Base-by-base conservation (phyloP, 2,113 vertebrate species). In the Chroicocephalus ridibundus region DNA sequence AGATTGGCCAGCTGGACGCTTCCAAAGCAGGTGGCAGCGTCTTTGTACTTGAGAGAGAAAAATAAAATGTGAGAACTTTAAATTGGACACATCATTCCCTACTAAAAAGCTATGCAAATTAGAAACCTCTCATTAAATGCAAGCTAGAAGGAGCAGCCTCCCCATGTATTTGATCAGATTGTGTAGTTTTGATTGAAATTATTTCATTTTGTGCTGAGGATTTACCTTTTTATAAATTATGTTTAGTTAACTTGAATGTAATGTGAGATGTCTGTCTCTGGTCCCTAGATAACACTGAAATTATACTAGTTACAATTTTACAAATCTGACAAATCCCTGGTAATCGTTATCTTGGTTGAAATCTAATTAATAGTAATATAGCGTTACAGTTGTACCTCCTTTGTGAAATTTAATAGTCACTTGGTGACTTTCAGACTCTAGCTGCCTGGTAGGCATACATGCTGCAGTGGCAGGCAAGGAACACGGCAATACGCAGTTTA, bases 361-460 rank as follows among this genome's bases (percentile, higher is more conserved):
- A 96, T 74, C 81, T 92, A 96, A 91, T 96, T 96, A 97, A 96
- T 94, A 90, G 65, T 71, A 72, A 57, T 77, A 55, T 93, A 96
- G 84, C 3, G 5, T 94, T 97, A 84, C 94, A 90, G 14, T 79
- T 2, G 0, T 47, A n/a, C 68, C 58, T 86, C 76, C 61, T 47
- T 49, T 86, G 61, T 7, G 69, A 66, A 93, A 90, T 82, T 84
- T 62, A 77, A 91, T 58, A 89, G 72, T 94, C 88, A 75, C 69
- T 94, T 55, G 49, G 52, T 96, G 82, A 55, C 52, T 94, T 90
- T 86, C 66, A 88, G 46, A 12, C 42, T 32, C 16, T 47, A 40
- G 32, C 62, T 95, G 54, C 80, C 64, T 87, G 36, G 44, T 93
- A 94, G 93, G 32, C 62, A 76, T 54, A 55, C 36, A 25, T 16